Evolutionary conservation across 2,797 vertebrate genomes (phyloP).

Genomic region (Squalus acanthias): DNA sequence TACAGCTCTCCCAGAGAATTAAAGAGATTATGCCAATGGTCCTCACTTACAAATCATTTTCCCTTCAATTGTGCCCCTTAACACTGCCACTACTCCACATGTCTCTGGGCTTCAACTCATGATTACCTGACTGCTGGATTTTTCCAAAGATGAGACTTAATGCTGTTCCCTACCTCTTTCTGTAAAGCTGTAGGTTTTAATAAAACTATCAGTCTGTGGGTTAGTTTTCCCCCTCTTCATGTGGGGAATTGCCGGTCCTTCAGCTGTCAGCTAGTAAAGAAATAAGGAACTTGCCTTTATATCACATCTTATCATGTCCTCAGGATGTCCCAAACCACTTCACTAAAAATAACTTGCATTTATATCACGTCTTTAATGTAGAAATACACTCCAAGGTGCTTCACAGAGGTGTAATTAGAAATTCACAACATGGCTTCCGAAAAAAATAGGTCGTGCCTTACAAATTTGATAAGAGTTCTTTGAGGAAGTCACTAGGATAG

Average conservation of each 20-base stretch:
- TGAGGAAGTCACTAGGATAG: no score
- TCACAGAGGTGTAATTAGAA: no score
- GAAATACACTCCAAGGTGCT: no score
- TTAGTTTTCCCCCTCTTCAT: not conserved
- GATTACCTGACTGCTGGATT: not conserved
- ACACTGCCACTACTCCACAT: not conserved
- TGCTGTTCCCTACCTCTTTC: not conserved
- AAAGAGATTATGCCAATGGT: not conserved
- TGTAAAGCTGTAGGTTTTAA: not conserved
- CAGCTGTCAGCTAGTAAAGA: no score
- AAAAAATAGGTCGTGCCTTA: no score
- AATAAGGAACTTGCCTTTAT: not conserved
- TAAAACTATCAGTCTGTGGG: not conserved
- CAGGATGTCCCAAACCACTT: not conserved
- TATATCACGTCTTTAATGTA: no score
- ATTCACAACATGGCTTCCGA: no score
- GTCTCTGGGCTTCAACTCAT: not conserved
- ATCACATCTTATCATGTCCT: not conserved
- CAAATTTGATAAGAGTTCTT: no score
- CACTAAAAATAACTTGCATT: not conserved
- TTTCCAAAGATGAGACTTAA: not conserved
- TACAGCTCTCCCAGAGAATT: not conserved
- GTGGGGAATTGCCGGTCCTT: not conserved
- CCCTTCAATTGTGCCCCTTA: not conserved
- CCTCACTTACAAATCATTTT: not conserved